Evolutionary conservation across 2,113 vertebrate genomes (phyloP).

Genomic region (Ciconia stormi): DNA sequence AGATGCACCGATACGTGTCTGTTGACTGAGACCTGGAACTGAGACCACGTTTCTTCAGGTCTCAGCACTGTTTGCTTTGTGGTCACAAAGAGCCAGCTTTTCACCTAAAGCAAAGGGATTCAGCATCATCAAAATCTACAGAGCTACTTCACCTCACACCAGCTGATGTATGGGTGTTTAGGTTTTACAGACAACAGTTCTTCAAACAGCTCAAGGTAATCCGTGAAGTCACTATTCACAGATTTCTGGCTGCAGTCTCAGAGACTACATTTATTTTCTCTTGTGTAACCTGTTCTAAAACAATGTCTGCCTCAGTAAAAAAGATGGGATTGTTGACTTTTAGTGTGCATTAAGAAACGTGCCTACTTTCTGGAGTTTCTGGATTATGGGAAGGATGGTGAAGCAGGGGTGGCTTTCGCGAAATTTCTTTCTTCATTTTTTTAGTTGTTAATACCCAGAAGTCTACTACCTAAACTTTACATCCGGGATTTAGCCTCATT

Average conservation of each 20-base stretch:
- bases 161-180: neutral
- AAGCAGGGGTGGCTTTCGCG: neutral
- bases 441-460: neutral
- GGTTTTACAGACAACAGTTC: neutral
- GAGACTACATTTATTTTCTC: neutral
- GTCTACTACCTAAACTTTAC: neutral
- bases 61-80: neutral
- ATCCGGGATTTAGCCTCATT: neutral
- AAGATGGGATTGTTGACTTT: neutral
- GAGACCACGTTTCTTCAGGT: neutral
- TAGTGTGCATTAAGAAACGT: neutral
- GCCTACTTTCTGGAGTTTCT: neutral
- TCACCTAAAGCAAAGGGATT: neutral
- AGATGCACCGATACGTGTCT: rapidly evolving
- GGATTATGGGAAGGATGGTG: neutral
- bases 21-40: neutral
- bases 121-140: no score
- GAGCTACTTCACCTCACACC: neutral
- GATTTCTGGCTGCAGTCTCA: neutral
- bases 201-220: neutral
- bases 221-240: neutral
- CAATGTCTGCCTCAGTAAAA: neutral
- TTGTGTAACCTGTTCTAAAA: neutral
- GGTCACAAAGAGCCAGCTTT: neutral
- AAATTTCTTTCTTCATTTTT: neutral